Percentiles rank a stretch among this genome's conserved stretches.
These are phyloP conservation scores for Drosophila neutralis DNA, from an alignment of 2,888 invertebrate species.

Conservation along the genomic window DNA sequence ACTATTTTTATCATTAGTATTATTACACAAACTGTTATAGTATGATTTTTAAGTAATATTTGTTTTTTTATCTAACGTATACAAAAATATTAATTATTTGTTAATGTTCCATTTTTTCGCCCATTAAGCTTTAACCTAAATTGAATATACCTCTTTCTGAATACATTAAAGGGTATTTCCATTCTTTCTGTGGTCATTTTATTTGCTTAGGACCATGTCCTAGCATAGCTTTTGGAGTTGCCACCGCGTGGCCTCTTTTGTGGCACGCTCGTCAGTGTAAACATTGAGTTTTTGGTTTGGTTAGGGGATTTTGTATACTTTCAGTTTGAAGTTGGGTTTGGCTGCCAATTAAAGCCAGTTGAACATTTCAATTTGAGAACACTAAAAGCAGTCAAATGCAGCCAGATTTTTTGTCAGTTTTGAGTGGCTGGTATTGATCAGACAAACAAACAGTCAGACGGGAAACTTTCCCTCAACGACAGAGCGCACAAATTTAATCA, in stretches of 20 bases:
- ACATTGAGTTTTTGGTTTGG: slow-evolving; percentile 54
- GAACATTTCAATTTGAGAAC: slow-evolving; percentile 48
- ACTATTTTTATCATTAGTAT: neutral
- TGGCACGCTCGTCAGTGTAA: slow-evolving; percentile 54
- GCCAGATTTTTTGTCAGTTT: slow-evolving; percentile 43
- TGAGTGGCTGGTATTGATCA: slow-evolving; percentile 31
- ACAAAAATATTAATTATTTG: neutral
- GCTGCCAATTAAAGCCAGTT: slow-evolving; percentile 42
- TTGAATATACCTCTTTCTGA: neutral
- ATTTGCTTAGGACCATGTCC: slow-evolving; percentile 67
- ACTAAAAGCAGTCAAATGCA: slow-evolving; percentile 40
- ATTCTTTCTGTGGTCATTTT: slow-evolving; percentile 47
- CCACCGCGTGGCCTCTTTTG: slow-evolving; percentile 56
- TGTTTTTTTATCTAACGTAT: neutral
- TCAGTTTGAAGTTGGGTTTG: slow-evolving; percentile 18
- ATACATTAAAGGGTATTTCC: slow-evolving; percentile 23
- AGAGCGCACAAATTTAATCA: slow-evolving; percentile 68
- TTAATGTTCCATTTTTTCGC: neutral
- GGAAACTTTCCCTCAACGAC: slow-evolving; percentile 9
- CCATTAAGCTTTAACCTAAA: neutral
- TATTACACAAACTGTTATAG: neutral
- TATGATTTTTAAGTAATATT: neutral
- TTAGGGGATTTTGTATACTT: slow-evolving; percentile 5
- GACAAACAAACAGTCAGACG: neutral
- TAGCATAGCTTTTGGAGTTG: slow-evolving; percentile 37